These are phyloP conservation scores for Luidia sarsii DNA, from an alignment of 53 echinoderm and acorn worm genomes.

Conservation along the genomic window DNA sequence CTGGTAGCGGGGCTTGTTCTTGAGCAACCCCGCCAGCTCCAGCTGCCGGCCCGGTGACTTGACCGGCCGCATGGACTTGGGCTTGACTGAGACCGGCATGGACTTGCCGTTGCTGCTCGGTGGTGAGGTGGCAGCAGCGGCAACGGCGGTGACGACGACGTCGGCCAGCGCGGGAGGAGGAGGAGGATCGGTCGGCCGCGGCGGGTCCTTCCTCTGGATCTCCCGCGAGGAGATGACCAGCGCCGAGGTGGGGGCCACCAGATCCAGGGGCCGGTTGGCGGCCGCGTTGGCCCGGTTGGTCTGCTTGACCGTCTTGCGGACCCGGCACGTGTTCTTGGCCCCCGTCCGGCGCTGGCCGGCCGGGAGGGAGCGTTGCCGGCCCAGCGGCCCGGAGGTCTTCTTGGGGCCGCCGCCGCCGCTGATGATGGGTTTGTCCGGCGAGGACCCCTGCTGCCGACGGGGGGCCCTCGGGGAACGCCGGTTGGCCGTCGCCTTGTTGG, in stretches of 20 bases:
- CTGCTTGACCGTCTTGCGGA: constrained; percentile 5
- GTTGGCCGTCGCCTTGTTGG: too few relatives aligned
- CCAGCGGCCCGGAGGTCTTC: too few relatives aligned
- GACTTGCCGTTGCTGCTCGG: constrained; percentile 40
- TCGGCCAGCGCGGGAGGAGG: too few relatives aligned
- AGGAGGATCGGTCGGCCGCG: background rate
- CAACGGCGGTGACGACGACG: too few relatives aligned
- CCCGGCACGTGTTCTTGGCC: constrained; percentile 14
- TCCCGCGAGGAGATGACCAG: constrained; percentile 17
- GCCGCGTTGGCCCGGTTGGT: constrained; percentile 2
- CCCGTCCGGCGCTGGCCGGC: background rate
- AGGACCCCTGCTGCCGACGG: background rate
- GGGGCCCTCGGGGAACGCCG: constrained; percentile 22
- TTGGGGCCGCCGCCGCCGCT: background rate
- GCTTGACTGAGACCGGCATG: constrained; percentile 78
- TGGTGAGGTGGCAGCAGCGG: too few relatives aligned
- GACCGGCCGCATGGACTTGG: constrained; percentile 56
- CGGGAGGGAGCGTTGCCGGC: constrained; percentile 19
- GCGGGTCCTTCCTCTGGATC: background rate
- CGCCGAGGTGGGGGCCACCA: constrained; percentile 19
- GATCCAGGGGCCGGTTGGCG: background rate
- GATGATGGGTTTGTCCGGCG: constrained; percentile 1
- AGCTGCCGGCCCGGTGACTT: constrained; percentile 29
- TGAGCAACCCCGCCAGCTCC: constrained; percentile 40
- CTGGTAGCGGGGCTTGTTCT: constrained; percentile 32